Evolutionary conservation across 2,113 vertebrate genomes (phyloP).

Genomic region (Heterotis niloticus): DNA sequence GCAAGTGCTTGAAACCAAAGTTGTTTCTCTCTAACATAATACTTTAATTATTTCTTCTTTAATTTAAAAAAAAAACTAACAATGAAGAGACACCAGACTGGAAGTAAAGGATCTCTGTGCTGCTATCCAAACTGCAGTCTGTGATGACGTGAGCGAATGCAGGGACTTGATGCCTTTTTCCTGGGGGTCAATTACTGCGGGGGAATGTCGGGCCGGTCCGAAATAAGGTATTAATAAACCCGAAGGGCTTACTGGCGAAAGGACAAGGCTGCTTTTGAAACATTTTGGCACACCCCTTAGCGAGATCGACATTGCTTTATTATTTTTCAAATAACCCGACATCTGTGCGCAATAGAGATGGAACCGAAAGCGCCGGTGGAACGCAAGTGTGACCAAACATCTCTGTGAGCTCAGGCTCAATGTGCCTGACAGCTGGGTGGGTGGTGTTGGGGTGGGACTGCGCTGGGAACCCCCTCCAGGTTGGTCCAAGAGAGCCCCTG

Average conservation of each 20-base stretch:
- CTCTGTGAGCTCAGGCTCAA: neutral
- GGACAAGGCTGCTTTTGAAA: slow-evolving; percentile 13
- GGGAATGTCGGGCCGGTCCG: neutral
- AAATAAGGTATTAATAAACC: slow-evolving; percentile 15
- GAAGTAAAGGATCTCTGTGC: neutral
- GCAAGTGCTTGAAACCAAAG: neutral
- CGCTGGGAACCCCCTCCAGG: slow-evolving; percentile 9
- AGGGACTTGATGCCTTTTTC: neutral
- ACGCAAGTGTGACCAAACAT: neutral
- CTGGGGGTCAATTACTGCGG: neutral
- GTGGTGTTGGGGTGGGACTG: neutral
- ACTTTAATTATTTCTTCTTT: slow-evolving; percentile 39
- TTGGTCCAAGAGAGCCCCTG: neutral
- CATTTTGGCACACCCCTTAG: neutral
- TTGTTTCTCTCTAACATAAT: slow-evolving; percentile 37
- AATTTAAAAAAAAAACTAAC: slow-evolving; percentile 26
- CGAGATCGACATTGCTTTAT: slow-evolving; percentile 1
- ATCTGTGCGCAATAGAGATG: slow-evolving; percentile 18
- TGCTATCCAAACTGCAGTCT: neutral
- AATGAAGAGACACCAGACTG: neutral
- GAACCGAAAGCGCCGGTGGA: neutral
- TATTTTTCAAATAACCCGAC: slow-evolving; percentile 11
- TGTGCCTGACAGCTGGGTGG: slow-evolving; percentile 15
- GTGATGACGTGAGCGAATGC: neutral
- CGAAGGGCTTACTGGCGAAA: neutral